phyloP scores from a whole-genome alignment of 2,888 invertebrate species.

The Epinotia demarniana region DNA sequence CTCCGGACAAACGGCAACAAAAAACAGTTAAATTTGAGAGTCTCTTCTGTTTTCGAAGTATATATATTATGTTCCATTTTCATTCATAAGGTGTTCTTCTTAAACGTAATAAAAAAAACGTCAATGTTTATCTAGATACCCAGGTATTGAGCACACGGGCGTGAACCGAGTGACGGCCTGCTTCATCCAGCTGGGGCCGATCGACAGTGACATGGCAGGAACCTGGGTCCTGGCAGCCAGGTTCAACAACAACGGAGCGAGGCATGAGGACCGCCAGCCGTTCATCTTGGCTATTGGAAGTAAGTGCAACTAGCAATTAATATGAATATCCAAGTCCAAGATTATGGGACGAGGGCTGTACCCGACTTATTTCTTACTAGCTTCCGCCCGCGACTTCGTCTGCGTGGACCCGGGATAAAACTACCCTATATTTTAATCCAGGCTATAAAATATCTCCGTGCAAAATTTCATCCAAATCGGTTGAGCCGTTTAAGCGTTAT shows the following conservation, averaged over 20 bases:
- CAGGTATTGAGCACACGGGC: constrained; percentile 35
- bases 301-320: constrained; percentile 6
- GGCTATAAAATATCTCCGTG: too few relatives aligned
- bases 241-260: constrained; percentile 40
- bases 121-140: constrained; percentile 18
- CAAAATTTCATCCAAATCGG: too few relatives aligned
- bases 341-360: too few relatives aligned
- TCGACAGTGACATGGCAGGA: constrained; percentile 35
- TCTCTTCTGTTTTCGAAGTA: too few relatives aligned
- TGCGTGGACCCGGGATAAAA: too few relatives aligned
- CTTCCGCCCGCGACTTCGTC: too few relatives aligned
- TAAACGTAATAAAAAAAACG: neutral
- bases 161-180: constrained; percentile 34
- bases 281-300: constrained; percentile 32
- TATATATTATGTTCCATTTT: too few relatives aligned
- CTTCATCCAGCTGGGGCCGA: constrained; percentile 36
- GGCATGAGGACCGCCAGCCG: constrained; percentile 34
- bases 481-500: too few relatives aligned
- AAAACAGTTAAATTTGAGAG: too few relatives aligned
- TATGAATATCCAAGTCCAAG: neutral
- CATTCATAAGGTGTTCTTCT: neutral
- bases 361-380: too few relatives aligned
- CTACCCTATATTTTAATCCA: too few relatives aligned
- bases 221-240: constrained; percentile 37
- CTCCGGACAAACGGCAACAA: too few relatives aligned